These are phyloP conservation scores for Luffia ferchaultella DNA, from an alignment of 2,888 invertebrate species.

Conservation along the genomic window DNA sequence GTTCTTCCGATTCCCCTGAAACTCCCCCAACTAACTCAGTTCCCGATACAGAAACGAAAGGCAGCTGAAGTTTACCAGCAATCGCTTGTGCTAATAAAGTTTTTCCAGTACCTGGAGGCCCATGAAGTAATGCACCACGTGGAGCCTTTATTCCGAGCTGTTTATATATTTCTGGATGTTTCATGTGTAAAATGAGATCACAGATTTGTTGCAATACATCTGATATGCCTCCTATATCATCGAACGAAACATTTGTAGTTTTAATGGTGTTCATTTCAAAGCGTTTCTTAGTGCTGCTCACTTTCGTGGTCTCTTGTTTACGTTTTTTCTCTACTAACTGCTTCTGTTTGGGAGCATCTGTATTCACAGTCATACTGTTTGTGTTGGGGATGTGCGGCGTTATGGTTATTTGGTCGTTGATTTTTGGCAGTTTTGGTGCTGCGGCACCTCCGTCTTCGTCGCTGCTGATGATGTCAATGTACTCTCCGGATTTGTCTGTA, in stretches of 20 bases:
- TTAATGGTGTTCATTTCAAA: conserved; percentile 39
- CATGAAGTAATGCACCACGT: conserved; percentile 90
- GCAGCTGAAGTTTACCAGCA: conserved; percentile 85
- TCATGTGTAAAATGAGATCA: conserved; percentile 83
- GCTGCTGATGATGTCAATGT: conserved; percentile 53
- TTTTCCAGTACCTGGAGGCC: conserved; percentile 96
- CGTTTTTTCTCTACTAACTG: conserved; percentile 37
- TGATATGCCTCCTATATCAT: conserved; percentile 84
- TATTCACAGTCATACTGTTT: conserved; percentile 26
- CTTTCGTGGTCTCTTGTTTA: conserved; percentile 36
- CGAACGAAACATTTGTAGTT: conserved; percentile 66
- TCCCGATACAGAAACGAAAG: conserved; percentile 87
- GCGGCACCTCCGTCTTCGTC: conserved; percentile 48
- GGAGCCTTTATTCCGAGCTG: conserved; percentile 87
- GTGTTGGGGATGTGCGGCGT: conserved; percentile 46
- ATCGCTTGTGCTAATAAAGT: conserved; percentile 83
- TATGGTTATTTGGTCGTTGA: conserved; percentile 56
- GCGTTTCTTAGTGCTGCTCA: conserved; percentile 34
- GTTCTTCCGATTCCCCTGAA: conserved; percentile 95
- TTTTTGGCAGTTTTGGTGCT: conserved; percentile 55
- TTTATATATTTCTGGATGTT: conserved; percentile 88
- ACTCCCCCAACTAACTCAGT: conserved; percentile 94
- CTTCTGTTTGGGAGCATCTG: background rate
- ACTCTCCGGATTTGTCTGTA: conserved; percentile 49
- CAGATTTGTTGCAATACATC: conserved; percentile 74